Percentiles rank a stretch among this genome's conserved stretches.
Conservation (phyloP, 2,113 vertebrate genomes). For the Hiodon tergisus region DNA sequence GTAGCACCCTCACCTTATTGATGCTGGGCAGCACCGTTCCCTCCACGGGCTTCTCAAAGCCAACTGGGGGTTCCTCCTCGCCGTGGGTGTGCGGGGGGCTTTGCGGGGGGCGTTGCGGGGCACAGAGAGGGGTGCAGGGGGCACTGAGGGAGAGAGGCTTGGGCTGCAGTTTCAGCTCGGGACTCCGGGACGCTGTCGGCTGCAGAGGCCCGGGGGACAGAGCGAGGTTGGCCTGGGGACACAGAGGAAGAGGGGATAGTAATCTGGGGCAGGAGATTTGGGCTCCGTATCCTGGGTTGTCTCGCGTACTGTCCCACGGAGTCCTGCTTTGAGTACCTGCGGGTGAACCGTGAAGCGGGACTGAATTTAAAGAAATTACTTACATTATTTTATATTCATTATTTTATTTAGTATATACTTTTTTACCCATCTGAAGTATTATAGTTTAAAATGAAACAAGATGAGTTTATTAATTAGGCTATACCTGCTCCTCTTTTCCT, state of each 20-base stretch:
- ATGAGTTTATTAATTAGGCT: no score
- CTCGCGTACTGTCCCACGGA: no score
- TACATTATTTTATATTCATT: no score
- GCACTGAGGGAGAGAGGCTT: conserved; percentile 36
- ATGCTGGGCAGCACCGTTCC: conserved; percentile 51
- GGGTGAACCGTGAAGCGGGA: no score
- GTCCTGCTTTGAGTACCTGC: no score
- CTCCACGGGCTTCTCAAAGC: conserved; percentile 58
- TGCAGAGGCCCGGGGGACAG: conserved; percentile 57
- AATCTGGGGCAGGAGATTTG: no score
- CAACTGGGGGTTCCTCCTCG: conserved; percentile 53
- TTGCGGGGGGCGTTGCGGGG: conserved; percentile 7
- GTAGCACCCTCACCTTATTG: conserved; percentile 55
- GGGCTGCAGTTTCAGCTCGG: conserved; percentile 52
- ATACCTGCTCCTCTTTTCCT: no score
- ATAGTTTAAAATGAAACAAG: no score
- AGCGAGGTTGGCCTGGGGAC: conserved; percentile 60
- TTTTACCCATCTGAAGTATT: no score
- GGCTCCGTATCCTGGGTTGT: no score
- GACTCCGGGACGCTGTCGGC: conserved; percentile 47
- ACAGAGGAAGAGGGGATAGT: not conserved
- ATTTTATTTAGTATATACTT: no score
- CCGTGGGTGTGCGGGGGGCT: conserved; percentile 32
- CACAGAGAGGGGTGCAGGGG: conserved; percentile 20
- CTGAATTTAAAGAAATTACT: no score